Evolutionary conservation across 2,797 vertebrate species (phyloP).

Genomic region (Diplodus puntazzo): DNA sequence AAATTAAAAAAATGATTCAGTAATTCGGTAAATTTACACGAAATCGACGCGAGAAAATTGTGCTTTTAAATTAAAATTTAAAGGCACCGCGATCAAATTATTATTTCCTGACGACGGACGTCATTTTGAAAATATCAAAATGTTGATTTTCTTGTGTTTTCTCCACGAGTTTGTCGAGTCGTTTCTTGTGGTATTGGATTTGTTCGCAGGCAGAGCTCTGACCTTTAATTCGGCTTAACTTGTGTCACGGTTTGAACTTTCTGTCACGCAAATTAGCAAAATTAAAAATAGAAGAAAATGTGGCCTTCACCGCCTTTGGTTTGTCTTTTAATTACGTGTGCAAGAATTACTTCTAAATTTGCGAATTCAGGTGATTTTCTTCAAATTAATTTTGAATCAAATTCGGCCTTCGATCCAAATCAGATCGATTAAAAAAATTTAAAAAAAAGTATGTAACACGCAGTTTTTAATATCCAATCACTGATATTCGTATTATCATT

Average conservation of each 20-base stretch:
- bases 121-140: slow-evolving; percentile 5
- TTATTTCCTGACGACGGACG: not conserved
- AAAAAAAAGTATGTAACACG: not conserved
- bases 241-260: slow-evolving; percentile 1
- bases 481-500: not conserved
- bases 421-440: not conserved
- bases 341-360: not conserved
- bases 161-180: slow-evolving; percentile 7
- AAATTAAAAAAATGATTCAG: not conserved
- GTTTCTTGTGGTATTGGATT: not conserved
- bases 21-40: not conserved
- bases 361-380: not conserved
- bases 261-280: slow-evolving; percentile 16
- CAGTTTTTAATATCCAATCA: not conserved
- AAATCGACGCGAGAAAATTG: not conserved
- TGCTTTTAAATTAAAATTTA: slow-evolving; percentile 7
- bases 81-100: fast-evolving
- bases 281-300: not conserved
- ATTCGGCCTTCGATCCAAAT: not conserved
- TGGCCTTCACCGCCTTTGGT: slow-evolving; percentile 1
- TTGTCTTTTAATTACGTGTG: slow-evolving; percentile 12
- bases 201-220: not conserved
- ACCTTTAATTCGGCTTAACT: slow-evolving; percentile 21
- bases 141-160: not conserved
- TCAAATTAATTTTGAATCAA: not conserved